phyloP scores from a whole-genome alignment of 2,113 vertebrate species.

The Osmerus eperlanus region DNA sequence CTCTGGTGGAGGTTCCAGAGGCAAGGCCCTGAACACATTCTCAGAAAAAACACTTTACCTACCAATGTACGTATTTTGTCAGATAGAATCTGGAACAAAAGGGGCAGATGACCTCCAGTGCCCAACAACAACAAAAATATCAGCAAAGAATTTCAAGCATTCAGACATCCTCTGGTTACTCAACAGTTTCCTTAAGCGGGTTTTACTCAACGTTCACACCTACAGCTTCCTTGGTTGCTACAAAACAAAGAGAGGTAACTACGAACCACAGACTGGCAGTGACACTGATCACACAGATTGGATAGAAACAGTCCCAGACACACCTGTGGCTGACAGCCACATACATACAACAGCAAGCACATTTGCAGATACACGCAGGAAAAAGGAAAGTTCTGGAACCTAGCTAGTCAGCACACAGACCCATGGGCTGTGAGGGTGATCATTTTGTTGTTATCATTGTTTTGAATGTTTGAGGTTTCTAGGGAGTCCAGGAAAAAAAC shows the following conservation, averaged over 20 bases:
- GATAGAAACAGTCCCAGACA: background rate
- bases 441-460: too few species aligned
- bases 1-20: too few species aligned
- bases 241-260: background rate
- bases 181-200: background rate
- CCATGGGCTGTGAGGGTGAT: too few species aligned
- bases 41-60: too few species aligned
- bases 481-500: background rate
- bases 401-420: too few species aligned
- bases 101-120: too few species aligned
- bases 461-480: background rate
- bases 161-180: background rate
- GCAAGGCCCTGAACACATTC: too few species aligned
- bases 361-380: background rate
- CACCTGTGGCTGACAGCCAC: background rate
- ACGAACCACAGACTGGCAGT: background rate
- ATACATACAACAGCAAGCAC: background rate
- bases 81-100: too few species aligned
- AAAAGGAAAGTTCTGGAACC: background rate
- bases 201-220: background rate
- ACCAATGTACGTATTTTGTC: too few species aligned
- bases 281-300: background rate
- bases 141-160: background rate
- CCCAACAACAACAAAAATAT: background rate
- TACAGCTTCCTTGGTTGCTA: background rate